Percentiles rank a stretch among this genome's conserved stretches.
phyloP scores from a whole-genome alignment of 2,113 vertebrate species.

The Harpagus bidentatus region DNA sequence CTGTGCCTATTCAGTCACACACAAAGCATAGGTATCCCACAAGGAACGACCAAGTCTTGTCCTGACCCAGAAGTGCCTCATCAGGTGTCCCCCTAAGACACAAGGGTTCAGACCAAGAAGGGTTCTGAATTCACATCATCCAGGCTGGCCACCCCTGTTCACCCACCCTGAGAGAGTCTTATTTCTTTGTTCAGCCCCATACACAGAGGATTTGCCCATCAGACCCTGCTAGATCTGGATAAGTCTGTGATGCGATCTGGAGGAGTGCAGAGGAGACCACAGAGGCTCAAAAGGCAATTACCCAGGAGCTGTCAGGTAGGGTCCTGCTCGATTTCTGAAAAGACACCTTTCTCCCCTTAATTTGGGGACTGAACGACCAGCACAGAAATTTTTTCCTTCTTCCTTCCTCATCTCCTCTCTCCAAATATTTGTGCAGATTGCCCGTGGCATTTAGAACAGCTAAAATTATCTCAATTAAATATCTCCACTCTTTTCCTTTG shows the following conservation, averaged over 20 bases:
- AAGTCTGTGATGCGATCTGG: neutral
- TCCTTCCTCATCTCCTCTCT: neutral
- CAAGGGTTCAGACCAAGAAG: neutral
- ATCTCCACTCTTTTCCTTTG: constrained; percentile 35
- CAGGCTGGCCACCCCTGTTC: neutral
- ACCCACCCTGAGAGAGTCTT: neutral
- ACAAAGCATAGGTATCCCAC: neutral
- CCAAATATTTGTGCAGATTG: neutral
- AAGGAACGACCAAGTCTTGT: neutral
- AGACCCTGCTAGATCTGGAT: neutral
- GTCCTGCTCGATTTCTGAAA: neutral
- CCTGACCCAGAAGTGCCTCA: neutral
- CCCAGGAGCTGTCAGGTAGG: neutral
- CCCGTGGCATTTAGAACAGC: constrained; percentile 35
- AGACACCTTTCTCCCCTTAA: neutral
- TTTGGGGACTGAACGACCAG: neutral
- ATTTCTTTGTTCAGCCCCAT: neutral
- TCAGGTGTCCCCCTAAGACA: neutral
- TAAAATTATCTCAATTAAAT: constrained; percentile 60
- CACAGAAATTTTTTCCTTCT: neutral
- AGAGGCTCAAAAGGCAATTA: neutral
- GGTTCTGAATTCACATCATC: neutral
- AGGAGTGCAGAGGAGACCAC: neutral
- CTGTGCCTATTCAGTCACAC: neutral
- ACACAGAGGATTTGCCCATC: neutral